A percentile compares a stretch with the other conserved stretches of the same genome.
phyloP scores from a whole-genome alignment of 2,797 vertebrate species.

The Alectoris magna region DNA sequence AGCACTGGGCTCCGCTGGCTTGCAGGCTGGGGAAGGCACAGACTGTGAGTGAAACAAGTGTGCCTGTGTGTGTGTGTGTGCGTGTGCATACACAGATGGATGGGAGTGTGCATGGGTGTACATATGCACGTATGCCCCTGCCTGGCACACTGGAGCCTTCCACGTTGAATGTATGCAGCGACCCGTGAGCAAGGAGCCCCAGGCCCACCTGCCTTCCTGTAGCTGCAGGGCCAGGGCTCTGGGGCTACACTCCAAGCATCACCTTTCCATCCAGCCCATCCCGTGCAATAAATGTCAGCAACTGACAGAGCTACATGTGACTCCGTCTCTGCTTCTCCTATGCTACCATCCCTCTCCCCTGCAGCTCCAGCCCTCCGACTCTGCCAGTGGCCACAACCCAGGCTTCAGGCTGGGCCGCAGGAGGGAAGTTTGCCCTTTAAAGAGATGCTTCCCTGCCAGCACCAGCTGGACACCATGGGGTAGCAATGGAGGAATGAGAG shows the following conservation, averaged over 20 bases:
- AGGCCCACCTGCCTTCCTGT: background rate
- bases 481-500: background rate
- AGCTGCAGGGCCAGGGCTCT: background rate
- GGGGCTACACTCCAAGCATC: conserved; percentile 7
- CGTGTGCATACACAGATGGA: background rate
- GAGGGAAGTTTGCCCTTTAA: background rate
- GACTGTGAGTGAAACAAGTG: rapidly evolving
- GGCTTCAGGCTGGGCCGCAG: background rate
- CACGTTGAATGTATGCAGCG: background rate
- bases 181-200: background rate
- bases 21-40: background rate
- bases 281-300: conserved; percentile 82
- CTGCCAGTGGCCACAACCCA: background rate
- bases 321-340: conserved; percentile 34
- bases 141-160: conserved; percentile 5
- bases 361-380: background rate
- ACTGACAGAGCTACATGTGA: conserved; percentile 57
- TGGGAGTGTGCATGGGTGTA: rapidly evolving
- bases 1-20: background rate
- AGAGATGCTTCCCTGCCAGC: background rate
- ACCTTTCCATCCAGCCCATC: conserved; percentile 71
- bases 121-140: background rate
- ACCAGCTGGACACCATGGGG: background rate
- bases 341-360: rapidly evolving
- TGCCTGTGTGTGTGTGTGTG: background rate